Base-by-base conservation (phyloP, 2,888 invertebrate genomes). In the Microctonus aethiopoides region DNA sequence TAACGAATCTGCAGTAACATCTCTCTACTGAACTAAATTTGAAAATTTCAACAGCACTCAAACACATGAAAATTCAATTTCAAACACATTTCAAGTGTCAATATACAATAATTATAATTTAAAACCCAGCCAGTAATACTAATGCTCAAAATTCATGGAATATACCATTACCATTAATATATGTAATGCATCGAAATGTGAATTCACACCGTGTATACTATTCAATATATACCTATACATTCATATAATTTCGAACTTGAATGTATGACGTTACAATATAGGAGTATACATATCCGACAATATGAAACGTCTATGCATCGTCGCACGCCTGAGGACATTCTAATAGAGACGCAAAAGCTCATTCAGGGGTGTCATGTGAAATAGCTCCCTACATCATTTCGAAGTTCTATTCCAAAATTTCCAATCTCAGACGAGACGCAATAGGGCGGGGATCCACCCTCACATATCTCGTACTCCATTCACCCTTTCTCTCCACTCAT, bases 381-480 rank as follows among this genome's bases (percentile, higher is more conserved):
- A 70, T 70, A 65, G 60, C 65, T 60, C 64, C 65, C 70, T 70
- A 65, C 61, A 70, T 70, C 64, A 70, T 65, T 70, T 52, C 65
- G 7, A 32, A 70, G 70, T 70, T 70, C 70, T 70, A 70, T 66
- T 67, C 62, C 70, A 16, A 26, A 70, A 70, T 70, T 70, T 70
- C 70, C 66, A 62, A 70, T 70, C 61, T 70, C 65, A 26, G 39
- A 24, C 56, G 54, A 54, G 24, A 56, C 34, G 54, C 39, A 51
- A 29, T 36, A 36, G 32, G 52, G 52, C 39, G 54, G 26, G 32
- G 24, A 22, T 32, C 20, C 22, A 29, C 32, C 52, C 54, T 24
- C 20, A 52, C 56, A 34, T 56, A 29, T 32, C 52, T 34, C 64
- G 24, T 54, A 22, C 22, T 34, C 22, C 26, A 7, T 10, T 39